A percentile compares a stretch with the other conserved stretches of the same genome.
These are phyloP conservation scores for Sphenodon punctatus DNA, from an alignment of 2,797 vertebrate species.

Conservation along the genomic window DNA sequence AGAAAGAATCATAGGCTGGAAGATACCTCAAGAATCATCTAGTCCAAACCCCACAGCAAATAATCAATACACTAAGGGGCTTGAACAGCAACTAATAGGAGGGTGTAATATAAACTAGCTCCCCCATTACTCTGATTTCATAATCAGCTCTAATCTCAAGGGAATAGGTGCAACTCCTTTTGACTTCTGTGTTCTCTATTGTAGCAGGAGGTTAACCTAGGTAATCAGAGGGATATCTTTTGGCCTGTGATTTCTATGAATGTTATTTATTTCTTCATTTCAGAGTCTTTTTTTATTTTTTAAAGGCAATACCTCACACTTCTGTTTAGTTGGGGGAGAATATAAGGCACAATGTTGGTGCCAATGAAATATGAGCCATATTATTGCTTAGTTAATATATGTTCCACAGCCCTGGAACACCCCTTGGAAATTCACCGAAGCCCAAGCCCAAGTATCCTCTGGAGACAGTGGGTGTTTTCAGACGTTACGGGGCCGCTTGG, in stretches of 20 bases:
- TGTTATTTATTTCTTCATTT: too few species aligned
- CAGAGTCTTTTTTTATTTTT: too few species aligned
- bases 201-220: neutral
- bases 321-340: accelerated
- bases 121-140: slow-evolving; percentile 1
- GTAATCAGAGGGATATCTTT: neutral
- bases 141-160: neutral
- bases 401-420: too few species aligned
- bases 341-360: neutral
- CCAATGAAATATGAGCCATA: neutral
- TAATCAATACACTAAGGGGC: neutral
- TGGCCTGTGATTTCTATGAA: too few species aligned
- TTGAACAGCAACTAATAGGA: neutral
- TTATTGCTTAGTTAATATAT: neutral
- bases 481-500: too few species aligned
- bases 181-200: neutral
- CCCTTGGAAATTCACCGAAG: too few species aligned
- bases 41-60: neutral
- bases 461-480: too few species aligned
- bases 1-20: too few species aligned
- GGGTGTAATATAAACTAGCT: neutral
- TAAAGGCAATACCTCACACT: too few species aligned
- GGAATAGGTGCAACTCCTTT: neutral
- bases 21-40: too few species aligned
- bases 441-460: too few species aligned